phyloP scores from a whole-genome alignment of 1,140 invertebrate genomes.

The Plodia interpunctella region DNA sequence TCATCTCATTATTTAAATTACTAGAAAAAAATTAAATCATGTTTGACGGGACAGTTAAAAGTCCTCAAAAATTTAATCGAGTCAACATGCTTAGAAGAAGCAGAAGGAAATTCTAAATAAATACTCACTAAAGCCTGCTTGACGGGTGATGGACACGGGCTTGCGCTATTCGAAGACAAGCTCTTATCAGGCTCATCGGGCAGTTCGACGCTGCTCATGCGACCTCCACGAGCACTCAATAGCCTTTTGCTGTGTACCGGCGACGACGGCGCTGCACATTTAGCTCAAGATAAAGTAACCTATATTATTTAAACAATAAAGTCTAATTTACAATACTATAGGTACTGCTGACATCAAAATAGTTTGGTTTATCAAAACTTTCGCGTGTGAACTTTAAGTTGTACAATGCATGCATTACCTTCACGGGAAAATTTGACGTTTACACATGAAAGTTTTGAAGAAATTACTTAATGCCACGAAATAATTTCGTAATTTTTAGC shows the following conservation, averaged over 20 bases:
- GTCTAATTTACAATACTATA: background rate
- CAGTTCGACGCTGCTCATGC: conserved; percentile 94
- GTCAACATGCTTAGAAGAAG: no score
- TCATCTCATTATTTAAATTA: no score
- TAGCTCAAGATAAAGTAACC: background rate
- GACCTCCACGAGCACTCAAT: conserved; percentile 86
- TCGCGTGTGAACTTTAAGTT: no score
- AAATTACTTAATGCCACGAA: no score
- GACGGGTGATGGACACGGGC: conserved; percentile 92
- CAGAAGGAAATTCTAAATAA: background rate
- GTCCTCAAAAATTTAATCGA: no score
- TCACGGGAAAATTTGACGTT: no score
- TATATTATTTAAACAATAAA: background rate
- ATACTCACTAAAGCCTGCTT: conserved; percentile 69
- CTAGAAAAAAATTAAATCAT: no score
- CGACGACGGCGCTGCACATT: conserved; percentile 88
- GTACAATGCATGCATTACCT: no score
- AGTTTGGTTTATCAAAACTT: no score
- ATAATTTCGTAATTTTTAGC: no score
- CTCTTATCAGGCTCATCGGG: conserved; percentile 94
- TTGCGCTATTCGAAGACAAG: conserved; percentile 92
- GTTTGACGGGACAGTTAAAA: no score
- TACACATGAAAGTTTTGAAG: no score
- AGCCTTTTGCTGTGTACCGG: conserved; percentile 88
- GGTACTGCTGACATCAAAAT: background rate